phyloP scores from a whole-genome alignment of 2,888 invertebrate species.

The Linnaemya tessellans region DNA sequence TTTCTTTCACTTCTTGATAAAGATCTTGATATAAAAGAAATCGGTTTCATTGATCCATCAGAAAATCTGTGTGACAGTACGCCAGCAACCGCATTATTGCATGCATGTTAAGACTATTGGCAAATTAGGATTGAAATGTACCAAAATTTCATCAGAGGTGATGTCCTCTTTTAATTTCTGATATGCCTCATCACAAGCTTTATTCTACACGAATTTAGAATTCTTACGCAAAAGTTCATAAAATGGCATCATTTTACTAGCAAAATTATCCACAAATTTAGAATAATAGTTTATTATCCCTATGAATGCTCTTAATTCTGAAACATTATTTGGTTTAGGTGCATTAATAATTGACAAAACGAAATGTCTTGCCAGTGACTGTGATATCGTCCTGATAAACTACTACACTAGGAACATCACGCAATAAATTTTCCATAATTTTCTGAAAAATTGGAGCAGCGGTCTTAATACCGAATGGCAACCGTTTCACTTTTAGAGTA shows the following conservation, averaged over 20 bases:
- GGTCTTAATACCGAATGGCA: not conserved
- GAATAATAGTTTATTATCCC: constrained; percentile 27
- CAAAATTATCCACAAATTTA: constrained; percentile 16
- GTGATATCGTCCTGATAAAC: constrained; percentile 26
- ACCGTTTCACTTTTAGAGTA: too few species aligned
- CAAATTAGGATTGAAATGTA: constrained; percentile 50
- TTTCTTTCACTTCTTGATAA: constrained; percentile 9
- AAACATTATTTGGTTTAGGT: constrained; percentile 15
- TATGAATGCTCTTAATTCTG: constrained; percentile 12
- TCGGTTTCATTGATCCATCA: constrained; percentile 29
- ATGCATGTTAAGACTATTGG: constrained; percentile 31
- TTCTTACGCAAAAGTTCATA: constrained; percentile 32
- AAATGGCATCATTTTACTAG: constrained; percentile 5
- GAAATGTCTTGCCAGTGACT: constrained; percentile 17
- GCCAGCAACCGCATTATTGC: constrained; percentile 43
- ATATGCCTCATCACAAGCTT: not conserved
- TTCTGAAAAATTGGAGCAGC: constrained; percentile 51
- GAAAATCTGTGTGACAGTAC: constrained; percentile 43
- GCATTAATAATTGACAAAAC: constrained; percentile 4
- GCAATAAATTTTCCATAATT: constrained; percentile 61
- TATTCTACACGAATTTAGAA: constrained; percentile 21
- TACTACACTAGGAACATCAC: constrained; percentile 45
- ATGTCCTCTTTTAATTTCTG: constrained; percentile 12
- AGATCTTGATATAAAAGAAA: constrained; percentile 51
- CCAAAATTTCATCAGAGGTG: constrained; percentile 39